Conservation (phyloP, 2,888 invertebrate genomes). For the Globia sparganii region DNA sequence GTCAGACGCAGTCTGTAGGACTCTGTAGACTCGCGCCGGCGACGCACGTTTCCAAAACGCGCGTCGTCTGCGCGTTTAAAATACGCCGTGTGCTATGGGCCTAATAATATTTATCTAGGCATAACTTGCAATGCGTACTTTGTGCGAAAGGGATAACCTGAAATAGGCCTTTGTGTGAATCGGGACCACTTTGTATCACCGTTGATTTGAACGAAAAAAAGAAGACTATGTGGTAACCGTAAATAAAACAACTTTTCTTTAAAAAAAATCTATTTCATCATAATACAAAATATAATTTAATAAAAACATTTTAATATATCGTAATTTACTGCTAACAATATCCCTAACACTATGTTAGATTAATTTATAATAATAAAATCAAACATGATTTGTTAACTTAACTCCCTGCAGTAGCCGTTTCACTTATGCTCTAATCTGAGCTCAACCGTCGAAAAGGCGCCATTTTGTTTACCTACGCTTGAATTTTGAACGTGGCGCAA, state of each 20-base stretch:
- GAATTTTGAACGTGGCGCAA: constrained; percentile 76
- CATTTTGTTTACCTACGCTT: constrained; percentile 67
- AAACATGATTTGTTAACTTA: constrained; percentile 50
- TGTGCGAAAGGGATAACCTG: not conserved
- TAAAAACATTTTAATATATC: constrained; percentile 35
- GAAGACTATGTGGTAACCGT: not conserved
- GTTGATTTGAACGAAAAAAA: too few species aligned
- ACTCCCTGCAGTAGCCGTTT: constrained; percentile 13
- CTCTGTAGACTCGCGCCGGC: too few species aligned
- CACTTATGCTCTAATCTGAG: constrained; percentile 7
- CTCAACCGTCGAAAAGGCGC: constrained; percentile 41
- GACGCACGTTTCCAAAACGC: too few species aligned
- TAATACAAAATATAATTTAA: constrained; percentile 57
- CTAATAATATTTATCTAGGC: too few species aligned
- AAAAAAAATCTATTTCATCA: constrained; percentile 32
- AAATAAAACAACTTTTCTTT: constrained; percentile 11
- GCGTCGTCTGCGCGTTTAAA: too few species aligned
- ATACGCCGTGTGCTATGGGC: too few species aligned
- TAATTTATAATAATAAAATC: constrained; percentile 41
- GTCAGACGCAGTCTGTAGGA: too few species aligned
- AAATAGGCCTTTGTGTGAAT: too few species aligned
- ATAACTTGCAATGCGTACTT: not conserved
- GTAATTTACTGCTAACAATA: constrained; percentile 58
- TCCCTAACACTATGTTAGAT: constrained; percentile 61
- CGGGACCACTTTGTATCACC: too few species aligned